Evolutionary conservation across 2,888 invertebrate species (phyloP).

Genomic region (Pasiphila rectangulata): DNA sequence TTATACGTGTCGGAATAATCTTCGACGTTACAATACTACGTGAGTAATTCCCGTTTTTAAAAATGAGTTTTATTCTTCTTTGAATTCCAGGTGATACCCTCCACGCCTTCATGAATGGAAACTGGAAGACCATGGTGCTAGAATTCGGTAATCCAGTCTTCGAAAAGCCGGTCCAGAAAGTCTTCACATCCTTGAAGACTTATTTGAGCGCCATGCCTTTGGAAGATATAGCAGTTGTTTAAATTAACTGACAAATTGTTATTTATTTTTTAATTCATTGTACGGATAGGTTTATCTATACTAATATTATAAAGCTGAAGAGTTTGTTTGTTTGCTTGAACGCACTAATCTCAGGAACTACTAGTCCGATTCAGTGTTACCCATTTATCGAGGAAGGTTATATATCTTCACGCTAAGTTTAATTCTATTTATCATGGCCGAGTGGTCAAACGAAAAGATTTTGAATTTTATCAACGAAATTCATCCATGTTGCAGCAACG

Average conservation of each 20-base stretch:
- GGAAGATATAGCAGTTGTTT: constrained; percentile 41
- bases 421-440: too few species aligned
- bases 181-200: constrained; percentile 43
- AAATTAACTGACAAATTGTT: constrained; percentile 15
- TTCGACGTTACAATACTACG: too few species aligned
- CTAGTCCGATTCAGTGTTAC: too few species aligned
- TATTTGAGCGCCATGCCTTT: constrained; percentile 46
- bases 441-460: too few species aligned
- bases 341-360: too few species aligned
- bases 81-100: constrained; percentile 57
- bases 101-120: constrained; percentile 57
- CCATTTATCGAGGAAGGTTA: too few species aligned
- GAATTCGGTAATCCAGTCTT: constrained; percentile 53
- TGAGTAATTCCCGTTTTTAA: not conserved
- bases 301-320: too few species aligned
- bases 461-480: too few species aligned
- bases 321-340: too few species aligned
- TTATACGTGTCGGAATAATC: too few species aligned
- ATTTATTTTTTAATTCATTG: constrained; percentile 12
- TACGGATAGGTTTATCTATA: not conserved
- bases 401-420: too few species aligned
- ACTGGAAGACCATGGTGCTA: constrained; percentile 50
- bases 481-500: too few species aligned
- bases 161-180: constrained; percentile 41
- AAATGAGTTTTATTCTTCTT: constrained; percentile 11